Evolutionary conservation across 2,797 vertebrate species (phyloP).

Genomic region (Pantherophis alleghaniensis): DNA sequence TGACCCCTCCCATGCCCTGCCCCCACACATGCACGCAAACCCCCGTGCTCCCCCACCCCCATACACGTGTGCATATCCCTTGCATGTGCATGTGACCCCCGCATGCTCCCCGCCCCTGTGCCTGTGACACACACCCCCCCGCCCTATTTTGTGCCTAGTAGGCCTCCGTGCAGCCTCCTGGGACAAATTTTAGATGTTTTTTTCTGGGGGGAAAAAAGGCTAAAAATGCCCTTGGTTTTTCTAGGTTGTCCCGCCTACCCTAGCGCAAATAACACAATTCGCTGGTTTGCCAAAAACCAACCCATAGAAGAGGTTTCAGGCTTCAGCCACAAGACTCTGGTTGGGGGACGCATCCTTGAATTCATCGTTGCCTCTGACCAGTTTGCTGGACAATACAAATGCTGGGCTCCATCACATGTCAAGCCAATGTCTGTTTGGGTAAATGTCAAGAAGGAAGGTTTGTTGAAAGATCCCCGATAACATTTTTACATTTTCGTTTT

Average conservation of each 20-base stretch:
- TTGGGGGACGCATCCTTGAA: constrained; percentile 78
- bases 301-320: constrained; percentile 68
- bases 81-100: no score
- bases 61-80: no score
- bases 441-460: constrained; percentile 75
- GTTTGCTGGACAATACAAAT: constrained; percentile 74
- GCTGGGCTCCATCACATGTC: constrained; percentile 67
- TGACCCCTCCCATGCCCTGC: no score
- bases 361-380: constrained; percentile 71
- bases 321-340: constrained; percentile 70
- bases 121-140: no score
- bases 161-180: no score
- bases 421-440: constrained; percentile 77
- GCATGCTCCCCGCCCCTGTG: no score
- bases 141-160: no score
- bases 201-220: not conserved
- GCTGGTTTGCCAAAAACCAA: constrained; percentile 76
- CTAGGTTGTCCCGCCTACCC: constrained; percentile 79
- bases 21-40: no score
- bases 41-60: no score
- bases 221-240: constrained; percentile 42
- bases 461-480: constrained; percentile 57
- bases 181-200: not conserved
- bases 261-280: constrained; percentile 69
- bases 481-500: constrained; percentile 20